Conservation (phyloP, 2,113 vertebrate genomes). For the Hoplias malabaricus region DNA sequence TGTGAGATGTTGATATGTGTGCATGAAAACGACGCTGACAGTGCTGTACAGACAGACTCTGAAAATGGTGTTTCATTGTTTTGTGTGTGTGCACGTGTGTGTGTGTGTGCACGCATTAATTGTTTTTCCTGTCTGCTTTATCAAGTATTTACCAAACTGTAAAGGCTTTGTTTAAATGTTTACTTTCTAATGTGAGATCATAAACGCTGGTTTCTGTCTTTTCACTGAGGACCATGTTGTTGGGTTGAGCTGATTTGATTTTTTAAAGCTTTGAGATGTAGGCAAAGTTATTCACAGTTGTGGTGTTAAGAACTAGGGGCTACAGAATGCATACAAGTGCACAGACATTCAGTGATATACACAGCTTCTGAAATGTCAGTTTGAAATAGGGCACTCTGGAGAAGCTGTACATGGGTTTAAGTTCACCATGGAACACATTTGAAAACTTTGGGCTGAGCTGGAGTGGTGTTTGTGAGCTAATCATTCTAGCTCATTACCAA, state of each 20-base stretch:
- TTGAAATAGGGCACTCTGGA: no score
- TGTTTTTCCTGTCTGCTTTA: neutral
- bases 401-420: no score
- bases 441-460: no score
- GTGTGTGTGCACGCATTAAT: neutral
- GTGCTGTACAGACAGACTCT: constrained; percentile 37
- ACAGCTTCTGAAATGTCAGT: no score
- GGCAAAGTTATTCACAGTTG: no score
- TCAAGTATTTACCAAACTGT: neutral
- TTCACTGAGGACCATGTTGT: neutral
- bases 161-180: neutral
- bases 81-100: constrained; percentile 14
- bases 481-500: no score
- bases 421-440: no score
- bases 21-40: constrained; percentile 38
- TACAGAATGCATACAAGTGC: no score
- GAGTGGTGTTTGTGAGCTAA: no score
- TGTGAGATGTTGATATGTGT: constrained; percentile 49
- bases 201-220: neutral
- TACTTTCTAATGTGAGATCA: neutral
- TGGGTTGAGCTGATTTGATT: constrained; percentile 11
- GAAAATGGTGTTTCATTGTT: constrained; percentile 37
- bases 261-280: no score
- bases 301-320: no score
- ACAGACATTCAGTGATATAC: no score